A percentile compares a stretch with the other conserved stretches of the same genome.
Conservation (phyloP, 2,113 vertebrate genomes). For the Cyanocitta stelleri region DNA sequence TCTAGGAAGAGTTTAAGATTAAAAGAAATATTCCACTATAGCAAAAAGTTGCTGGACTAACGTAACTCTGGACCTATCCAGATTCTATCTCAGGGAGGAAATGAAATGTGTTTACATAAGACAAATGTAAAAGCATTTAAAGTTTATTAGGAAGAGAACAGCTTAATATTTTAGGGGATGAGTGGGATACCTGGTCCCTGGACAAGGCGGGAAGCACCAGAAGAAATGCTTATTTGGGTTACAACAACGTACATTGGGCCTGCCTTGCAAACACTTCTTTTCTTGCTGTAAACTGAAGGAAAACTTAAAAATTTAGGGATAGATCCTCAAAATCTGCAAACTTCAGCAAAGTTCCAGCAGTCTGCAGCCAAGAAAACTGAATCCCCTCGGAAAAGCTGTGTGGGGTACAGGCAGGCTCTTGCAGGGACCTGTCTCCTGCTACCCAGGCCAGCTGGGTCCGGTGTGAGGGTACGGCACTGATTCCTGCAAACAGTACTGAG, state of each 20-base stretch:
- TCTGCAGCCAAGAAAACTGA: not conserved
- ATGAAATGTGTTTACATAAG: not conserved
- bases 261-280: not conserved
- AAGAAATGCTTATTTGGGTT: not conserved
- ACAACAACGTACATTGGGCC: fast-evolving
- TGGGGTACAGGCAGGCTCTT: not conserved
- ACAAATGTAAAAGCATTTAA: not conserved
- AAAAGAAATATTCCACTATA: not conserved
- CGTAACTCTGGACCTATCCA: fast-evolving
- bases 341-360: not conserved
- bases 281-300: not conserved
- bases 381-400: not conserved
- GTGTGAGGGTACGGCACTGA: fast-evolving
- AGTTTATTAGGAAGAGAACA: not conserved
- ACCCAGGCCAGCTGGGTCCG: not conserved
- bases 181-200: not conserved
- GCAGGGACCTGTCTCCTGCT: not conserved
- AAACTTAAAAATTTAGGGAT: not conserved
- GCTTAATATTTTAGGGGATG: not conserved
- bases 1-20: not conserved
- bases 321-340: not conserved
- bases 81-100: not conserved
- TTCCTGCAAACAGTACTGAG: not conserved
- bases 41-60: not conserved
- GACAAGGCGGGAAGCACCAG: not conserved